Conservation (phyloP, 1,140 invertebrate species). For the Drosophila jambulina region DNA sequence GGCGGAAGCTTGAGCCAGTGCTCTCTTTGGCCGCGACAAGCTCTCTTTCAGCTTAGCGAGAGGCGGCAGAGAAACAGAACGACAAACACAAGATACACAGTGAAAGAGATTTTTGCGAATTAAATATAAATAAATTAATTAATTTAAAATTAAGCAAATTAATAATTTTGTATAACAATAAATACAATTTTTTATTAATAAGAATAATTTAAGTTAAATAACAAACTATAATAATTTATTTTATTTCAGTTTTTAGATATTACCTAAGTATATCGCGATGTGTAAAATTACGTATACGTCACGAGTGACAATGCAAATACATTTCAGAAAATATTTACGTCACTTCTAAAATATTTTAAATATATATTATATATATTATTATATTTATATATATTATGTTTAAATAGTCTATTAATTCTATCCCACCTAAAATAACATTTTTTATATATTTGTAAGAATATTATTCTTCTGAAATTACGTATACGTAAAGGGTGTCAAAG, state of each 20-base stretch:
- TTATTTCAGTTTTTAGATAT: background rate
- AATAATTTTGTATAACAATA: no score
- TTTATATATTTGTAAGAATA: no score
- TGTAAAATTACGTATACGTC: background rate
- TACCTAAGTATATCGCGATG: background rate
- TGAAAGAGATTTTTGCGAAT: background rate
- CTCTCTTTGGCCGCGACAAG: background rate
- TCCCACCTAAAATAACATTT: background rate
- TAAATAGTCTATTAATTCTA: no score
- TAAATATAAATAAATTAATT: background rate
- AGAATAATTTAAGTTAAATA: no score
- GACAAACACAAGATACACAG: slow-evolving; percentile 2
- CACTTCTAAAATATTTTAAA: background rate
- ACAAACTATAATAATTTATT: no score
- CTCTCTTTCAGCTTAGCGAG: slow-evolving; percentile 1
- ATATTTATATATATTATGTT: no score
- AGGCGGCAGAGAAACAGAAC: background rate
- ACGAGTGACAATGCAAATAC: background rate
- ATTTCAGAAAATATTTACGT: background rate
- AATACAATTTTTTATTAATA: no score
- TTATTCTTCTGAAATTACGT: background rate
- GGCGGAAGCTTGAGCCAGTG: slow-evolving; percentile 6
- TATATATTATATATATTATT: no score
- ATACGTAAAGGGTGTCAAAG: background rate
- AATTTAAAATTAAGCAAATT: background rate